Base-by-base conservation (phyloP, 1,140 invertebrate genomes). In the Vollenhovia emeryi region DNA sequence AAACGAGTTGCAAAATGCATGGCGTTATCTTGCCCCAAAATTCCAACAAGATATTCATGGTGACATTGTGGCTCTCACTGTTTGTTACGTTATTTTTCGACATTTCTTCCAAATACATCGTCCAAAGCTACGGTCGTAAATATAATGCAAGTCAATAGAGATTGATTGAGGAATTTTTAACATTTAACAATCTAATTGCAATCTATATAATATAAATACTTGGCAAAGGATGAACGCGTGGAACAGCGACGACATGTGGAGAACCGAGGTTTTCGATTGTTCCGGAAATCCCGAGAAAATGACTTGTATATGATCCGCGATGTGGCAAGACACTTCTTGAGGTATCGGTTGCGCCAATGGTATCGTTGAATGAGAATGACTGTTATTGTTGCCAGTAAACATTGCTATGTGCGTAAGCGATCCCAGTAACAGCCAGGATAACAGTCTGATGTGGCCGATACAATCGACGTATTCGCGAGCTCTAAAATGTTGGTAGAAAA, bases 21-120 rank as follows among this genome's bases (percentile, higher is more conserved):
- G 99, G 99, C 24, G 99, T 99, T 1, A 99, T 97, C 95, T 99
- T 98, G 6, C 97, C 97, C 99, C 99, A 99, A 96, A 99, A 99
- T 94, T 99, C 99, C 89, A 99, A 97, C n/a, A 99, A 96, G 87
- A 98, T 98, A 78, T 97, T 97, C 94, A 97, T 96, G 0, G 97
- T 97, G 11, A 97, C 95, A 90, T 96, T 95, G 92, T 97, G 96
- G 69, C 96, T 95, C 91, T 98, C 97, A 66, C 95, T 96, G 91
- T 96, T 96, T 84, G 96, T 96, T 91, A 95, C 93, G 91, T 96
- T 96, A 87, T 94, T 96, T 86, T 95, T 96, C 73, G 98, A 97
- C 84, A 97, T 95, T 94, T 98, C 97, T 94, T 99, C 99, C 93
- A 99, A 97, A 93, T 99, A 99, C 89, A 99, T 97, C 0, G 99